Conservation (phyloP, 37 sponge, comb jelly and placozoan species). For the Aplysina aerophoba region DNA sequence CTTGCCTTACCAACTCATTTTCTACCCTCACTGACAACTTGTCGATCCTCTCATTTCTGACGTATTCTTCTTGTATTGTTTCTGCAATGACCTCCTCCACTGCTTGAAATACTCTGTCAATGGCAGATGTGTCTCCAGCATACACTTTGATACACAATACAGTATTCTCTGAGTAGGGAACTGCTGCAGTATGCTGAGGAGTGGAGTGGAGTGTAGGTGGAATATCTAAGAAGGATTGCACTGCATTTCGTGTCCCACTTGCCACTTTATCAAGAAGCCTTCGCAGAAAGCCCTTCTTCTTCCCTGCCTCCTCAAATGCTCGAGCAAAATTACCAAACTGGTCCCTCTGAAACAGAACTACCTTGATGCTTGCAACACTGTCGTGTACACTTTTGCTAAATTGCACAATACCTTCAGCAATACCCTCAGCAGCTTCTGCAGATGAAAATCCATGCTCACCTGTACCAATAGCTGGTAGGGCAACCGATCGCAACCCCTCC, state of each 20-base stretch:
- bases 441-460: neutral
- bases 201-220: too few species aligned
- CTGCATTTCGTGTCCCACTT: too few species aligned
- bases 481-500: neutral
- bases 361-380: neutral
- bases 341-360: neutral
- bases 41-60: neutral
- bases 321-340: neutral
- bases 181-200: neutral
- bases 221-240: too few species aligned
- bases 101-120: neutral
- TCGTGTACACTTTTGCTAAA: neutral
- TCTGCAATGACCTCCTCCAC: neutral
- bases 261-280: too few species aligned
- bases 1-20: neutral
- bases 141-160: neutral
- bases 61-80: neutral
- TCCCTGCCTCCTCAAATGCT: neutral
- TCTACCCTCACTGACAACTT: neutral
- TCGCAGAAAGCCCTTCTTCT: neutral
- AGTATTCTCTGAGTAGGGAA: neutral
- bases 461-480: conserved; percentile 30
- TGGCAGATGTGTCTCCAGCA: neutral
- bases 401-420: neutral
- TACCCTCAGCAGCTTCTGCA: neutral